Evolutionary conservation across 2,113 vertebrate genomes (phyloP), one percentile per base, ranked within the genome.

Genomic region (Sinocyclocheilus rhinocerous): DNA sequence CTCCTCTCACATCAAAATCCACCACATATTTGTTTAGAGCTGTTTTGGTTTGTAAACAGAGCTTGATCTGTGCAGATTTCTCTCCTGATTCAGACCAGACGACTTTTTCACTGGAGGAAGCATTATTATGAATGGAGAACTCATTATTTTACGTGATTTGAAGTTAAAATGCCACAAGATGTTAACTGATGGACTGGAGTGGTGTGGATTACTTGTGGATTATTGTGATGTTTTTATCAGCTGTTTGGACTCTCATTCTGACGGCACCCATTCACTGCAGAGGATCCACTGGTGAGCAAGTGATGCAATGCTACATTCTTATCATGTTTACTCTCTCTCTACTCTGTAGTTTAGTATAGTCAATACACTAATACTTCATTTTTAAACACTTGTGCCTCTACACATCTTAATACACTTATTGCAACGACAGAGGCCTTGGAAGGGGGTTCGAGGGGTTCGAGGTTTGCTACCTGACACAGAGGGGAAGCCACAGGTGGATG

Each of bases 321-420:
- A 84, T 87, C 87, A 86, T 75, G 91, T 93, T 77, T 87, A 77
- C 26, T 81, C 20, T 69, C 63, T 81, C 76, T 85, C 50, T 88
- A 85, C 69, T 80, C 83, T 85, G 77, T 57, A n/a, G 76, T 33
- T 65, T 69, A 81, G 52, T 70, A 77, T 84, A 42, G 10, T 48
- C 29, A 33, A 93, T 88, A 73, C 84, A 78, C 85, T 33, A 55
- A 91, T 88, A 92, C 89, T 92, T 87, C 84, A 89, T 90, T 91
- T 91, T 90, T 85, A 87, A 92, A 93, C 90, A 93, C 89, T 91
- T 90, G 94, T 95, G 92, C 93, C 87, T 92, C 90, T 91, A 95
- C 92, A 94, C 91, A 94, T 93, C 90, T 93, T 93, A 93, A 95
- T 91, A 94, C 93, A 94, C 85, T 95, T 95, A 95, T 93, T 95